Evolutionary conservation across 2,797 vertebrate genomes (phyloP), one percentile per base, ranked within the genome.

Genomic region (Mycteria americana): DNA sequence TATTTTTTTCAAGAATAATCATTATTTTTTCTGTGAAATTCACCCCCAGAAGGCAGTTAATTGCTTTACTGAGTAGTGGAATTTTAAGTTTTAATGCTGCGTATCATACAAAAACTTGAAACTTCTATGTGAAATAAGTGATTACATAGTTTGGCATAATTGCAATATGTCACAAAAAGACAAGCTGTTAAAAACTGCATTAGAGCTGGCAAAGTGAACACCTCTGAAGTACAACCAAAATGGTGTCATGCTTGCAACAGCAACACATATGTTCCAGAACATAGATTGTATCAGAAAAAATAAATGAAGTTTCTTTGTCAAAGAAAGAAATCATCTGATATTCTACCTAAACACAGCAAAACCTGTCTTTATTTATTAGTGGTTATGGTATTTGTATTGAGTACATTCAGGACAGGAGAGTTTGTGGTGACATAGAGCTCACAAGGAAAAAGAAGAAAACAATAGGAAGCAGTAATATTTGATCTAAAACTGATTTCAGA

Each of bases 121-220:
- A 92, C 74, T 96, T 95, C 67, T 1, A 96, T 89, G 90, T 95
- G 95, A 97, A 97, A 96, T 92, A 97, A 95, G 95, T 97, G 97
- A 96, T 96, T 97, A 97, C 95, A 97, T 97, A 95, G 94, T 96
- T 97, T 95, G 96, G 97, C 97, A 97, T 97, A 97, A 97, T 95
- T 97, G 96, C 96, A 97, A 95, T 95, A 97, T 97, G 95, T 97
- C 95, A 97, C 90, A 93, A 97, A 97, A 97, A 97, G 94, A 95
- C 96, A 95, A 95, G 96, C 97, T 96, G 95, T 97, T 96, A 97
- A 97, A 97, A 96, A 95, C 92, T 95, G 93, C 92, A 93, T 97
- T 96, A 97, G 94, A 97, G 93, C 97, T 97, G 97, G 96, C 95
- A 95, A 97, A 95, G 94, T 97, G 96, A 97, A 97, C 96, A 96